phyloP scores from a whole-genome alignment of 1,140 invertebrate genomes.

The Musca vetustissima region DNA sequence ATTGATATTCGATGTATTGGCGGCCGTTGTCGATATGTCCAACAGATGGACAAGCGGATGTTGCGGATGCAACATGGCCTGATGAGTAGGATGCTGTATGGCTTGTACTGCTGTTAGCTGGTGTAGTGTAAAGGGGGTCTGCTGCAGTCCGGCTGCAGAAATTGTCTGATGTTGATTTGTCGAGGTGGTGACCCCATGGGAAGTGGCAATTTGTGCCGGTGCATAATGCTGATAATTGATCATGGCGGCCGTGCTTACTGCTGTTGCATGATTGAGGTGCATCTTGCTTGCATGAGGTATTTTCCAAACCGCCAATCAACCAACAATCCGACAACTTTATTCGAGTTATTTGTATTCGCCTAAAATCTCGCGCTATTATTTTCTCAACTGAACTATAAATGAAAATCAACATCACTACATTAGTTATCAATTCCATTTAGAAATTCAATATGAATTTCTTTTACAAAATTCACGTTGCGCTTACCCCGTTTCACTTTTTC shows the following conservation, averaged over 20 bases:
- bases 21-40: conserved; percentile 49
- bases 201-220: conserved; percentile 45
- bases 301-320: too few relatives aligned
- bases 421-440: conserved; percentile 3
- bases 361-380: too few relatives aligned
- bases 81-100: conserved; percentile 53
- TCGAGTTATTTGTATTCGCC: conserved; percentile 1
- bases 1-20: conserved; percentile 21
- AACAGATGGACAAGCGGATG: conserved; percentile 50
- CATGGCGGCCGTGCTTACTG: conserved; percentile 44
- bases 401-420: neutral
- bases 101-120: conserved; percentile 52
- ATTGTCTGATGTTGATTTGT: conserved; percentile 45
- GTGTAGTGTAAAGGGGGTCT: conserved; percentile 47
- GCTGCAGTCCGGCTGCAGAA: conserved; percentile 41
- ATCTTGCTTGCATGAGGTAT: conserved; percentile 45
- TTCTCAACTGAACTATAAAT: too few relatives aligned
- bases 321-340: conserved; percentile 1
- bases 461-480: neutral
- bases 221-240: conserved; percentile 52
- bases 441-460: conserved; percentile 19
- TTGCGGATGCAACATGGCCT: conserved; percentile 52
- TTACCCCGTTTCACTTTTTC: conserved; percentile 19
- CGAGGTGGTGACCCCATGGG: conserved; percentile 30
- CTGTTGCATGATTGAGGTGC: conserved; percentile 54